phyloP scores from a whole-genome alignment of 1,140 invertebrate genomes.

The Battus philenor region DNA sequence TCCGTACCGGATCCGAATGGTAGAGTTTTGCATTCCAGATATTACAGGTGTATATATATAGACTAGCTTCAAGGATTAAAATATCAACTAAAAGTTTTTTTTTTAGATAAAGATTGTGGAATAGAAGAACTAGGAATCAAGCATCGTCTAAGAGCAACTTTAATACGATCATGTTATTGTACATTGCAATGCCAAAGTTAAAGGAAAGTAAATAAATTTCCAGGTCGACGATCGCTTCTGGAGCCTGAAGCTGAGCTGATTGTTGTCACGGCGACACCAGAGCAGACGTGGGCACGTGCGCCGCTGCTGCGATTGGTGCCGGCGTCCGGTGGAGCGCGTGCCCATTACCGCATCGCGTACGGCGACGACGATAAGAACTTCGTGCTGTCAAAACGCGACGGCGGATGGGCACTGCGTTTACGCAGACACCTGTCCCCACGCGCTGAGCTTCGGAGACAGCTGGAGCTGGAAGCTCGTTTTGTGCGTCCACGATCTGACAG shows the following conservation, averaged over 20 bases:
- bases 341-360: slow-evolving; percentile 57
- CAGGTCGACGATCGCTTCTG: slow-evolving; percentile 55
- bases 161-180: too few relatives aligned
- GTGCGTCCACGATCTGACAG: slow-evolving; percentile 26
- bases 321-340: slow-evolving; percentile 33
- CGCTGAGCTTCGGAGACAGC: slow-evolving; percentile 39
- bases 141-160: too few relatives aligned
- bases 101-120: too few relatives aligned
- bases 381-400: slow-evolving; percentile 48
- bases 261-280: slow-evolving; percentile 38
- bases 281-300: slow-evolving; percentile 57
- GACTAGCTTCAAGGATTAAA: too few relatives aligned
- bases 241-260: slow-evolving; percentile 58
- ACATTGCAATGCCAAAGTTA: too few relatives aligned
- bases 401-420: slow-evolving; percentile 51
- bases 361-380: slow-evolving; percentile 47
- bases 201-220: neutral
- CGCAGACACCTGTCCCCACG: slow-evolving; percentile 37
- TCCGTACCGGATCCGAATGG: too few relatives aligned
- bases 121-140: too few relatives aligned
- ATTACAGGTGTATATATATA: too few relatives aligned
- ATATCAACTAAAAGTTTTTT: too few relatives aligned
- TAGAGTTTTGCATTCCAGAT: too few relatives aligned
- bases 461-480: slow-evolving; percentile 58
- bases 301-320: slow-evolving; percentile 53